These are phyloP conservation scores for Sesamia inferens DNA, from an alignment of 2,888 invertebrate genomes.

Conservation along the genomic window DNA sequence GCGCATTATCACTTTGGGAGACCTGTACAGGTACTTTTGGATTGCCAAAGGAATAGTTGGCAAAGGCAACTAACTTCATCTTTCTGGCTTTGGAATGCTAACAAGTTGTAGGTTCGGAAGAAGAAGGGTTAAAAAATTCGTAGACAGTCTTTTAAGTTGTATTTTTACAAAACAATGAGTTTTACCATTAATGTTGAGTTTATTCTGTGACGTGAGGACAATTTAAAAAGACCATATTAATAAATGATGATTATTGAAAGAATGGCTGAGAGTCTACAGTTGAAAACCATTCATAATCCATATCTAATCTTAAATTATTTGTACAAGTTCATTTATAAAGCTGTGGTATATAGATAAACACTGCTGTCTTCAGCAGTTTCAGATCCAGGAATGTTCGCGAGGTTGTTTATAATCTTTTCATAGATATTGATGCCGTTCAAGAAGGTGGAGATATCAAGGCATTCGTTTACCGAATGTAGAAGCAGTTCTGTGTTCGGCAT, in stretches of 20 bases:
- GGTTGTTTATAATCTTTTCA: slow-evolving; percentile 83
- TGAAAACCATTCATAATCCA: background rate
- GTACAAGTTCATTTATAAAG: slow-evolving; percentile 5
- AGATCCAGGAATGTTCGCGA: slow-evolving; percentile 39
- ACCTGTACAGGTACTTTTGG: no score
- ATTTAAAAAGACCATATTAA: no score
- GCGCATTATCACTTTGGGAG: no score
- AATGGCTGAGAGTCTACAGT: background rate
- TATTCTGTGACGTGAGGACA: no score
- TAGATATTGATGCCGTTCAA: slow-evolving; percentile 93
- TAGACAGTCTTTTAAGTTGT: no score
- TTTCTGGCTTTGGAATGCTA: no score
- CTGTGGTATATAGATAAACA: slow-evolving; percentile 42
- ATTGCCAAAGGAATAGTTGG: no score
- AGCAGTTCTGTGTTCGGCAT: slow-evolving; percentile 94
- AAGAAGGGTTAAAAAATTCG: no score
- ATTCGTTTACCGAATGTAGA: slow-evolving; percentile 95
- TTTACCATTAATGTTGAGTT: no score
- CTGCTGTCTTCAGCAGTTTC: slow-evolving; percentile 12
- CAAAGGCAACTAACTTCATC: no score
- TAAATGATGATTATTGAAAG: background rate
- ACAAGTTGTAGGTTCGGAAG: no score
- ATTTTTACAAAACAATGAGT: no score
- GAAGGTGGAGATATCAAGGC: slow-evolving; percentile 92
- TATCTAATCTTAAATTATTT: background rate